Percentiles rank a stretch among this genome's conserved stretches.
These are phyloP conservation scores for Nanorana parkeri DNA, from an alignment of 2,113 vertebrate species.

Conservation along the genomic window DNA sequence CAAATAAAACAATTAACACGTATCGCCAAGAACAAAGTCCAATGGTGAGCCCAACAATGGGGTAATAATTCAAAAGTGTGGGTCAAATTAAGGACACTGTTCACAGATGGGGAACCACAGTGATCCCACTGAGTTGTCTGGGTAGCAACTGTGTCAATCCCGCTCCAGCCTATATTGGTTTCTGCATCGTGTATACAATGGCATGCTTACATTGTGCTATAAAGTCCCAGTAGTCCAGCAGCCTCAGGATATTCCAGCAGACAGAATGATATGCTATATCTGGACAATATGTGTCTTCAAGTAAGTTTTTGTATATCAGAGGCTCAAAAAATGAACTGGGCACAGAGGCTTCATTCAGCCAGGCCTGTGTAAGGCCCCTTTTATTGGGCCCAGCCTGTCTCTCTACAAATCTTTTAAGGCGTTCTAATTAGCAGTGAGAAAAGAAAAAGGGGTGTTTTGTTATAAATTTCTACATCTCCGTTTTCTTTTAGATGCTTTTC, in stretches of 20 bases:
- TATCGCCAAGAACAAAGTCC: background rate
- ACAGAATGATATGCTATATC: slow-evolving; percentile 12
- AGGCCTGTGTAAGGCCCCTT: slow-evolving; percentile 16
- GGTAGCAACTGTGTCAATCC: background rate
- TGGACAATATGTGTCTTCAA: slow-evolving; percentile 48
- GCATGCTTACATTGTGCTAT: background rate
- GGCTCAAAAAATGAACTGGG: slow-evolving; percentile 40
- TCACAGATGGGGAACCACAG: background rate
- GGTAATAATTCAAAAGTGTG: background rate
- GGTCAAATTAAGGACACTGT: slow-evolving; percentile 27
- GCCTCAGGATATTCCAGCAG: slow-evolving; percentile 34
- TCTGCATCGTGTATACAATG: slow-evolving; percentile 16
- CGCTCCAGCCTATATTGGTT: background rate
- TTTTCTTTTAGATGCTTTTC: background rate
- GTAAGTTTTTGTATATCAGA: slow-evolving; percentile 20
- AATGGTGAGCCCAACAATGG: background rate
- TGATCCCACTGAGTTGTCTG: slow-evolving; percentile 11
- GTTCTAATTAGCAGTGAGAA: slow-evolving; percentile 38
- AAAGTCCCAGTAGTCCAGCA: background rate
- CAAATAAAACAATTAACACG: background rate
- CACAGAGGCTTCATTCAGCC: slow-evolving; percentile 48
- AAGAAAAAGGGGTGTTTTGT: slow-evolving; percentile 48
- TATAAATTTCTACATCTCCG: background rate
- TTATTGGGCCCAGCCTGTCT: slow-evolving; percentile 24
- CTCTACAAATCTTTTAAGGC: slow-evolving; percentile 1